Evolutionary conservation across 2,888 invertebrate genomes (phyloP).

Genomic region (Lepetodrilus schrolli): DNA sequence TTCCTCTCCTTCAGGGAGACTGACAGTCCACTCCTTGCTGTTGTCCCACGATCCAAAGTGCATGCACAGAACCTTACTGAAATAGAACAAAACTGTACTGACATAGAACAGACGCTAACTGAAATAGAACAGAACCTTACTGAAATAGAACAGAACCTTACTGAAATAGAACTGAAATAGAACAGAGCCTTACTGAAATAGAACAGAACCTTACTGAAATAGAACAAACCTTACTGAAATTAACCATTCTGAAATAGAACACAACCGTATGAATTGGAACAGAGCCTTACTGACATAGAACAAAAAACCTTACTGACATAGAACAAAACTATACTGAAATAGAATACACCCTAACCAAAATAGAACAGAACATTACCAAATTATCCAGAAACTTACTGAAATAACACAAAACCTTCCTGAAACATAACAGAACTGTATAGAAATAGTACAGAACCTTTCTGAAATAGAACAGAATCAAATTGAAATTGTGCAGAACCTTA

Average conservation of each 20-base stretch:
- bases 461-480: slow-evolving; percentile 41
- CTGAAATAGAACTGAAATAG: slow-evolving; percentile 76
- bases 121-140: background rate
- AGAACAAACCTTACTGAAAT: slow-evolving; percentile 79
- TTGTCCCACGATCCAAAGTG: slow-evolving; percentile 81
- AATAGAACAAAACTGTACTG: slow-evolving; percentile 39
- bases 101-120: too few species aligned
- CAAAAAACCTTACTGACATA: slow-evolving; percentile 79
- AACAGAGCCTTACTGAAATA: background rate
- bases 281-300: background rate
- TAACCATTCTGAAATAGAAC: slow-evolving; percentile 26
- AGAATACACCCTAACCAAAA: too few species aligned
- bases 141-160: slow-evolving; percentile 78
- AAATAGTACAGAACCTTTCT: slow-evolving; percentile 80
- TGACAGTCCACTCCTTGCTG: slow-evolving; percentile 90
- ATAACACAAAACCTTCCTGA: too few species aligned
- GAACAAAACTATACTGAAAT: slow-evolving; percentile 35
- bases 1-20: slow-evolving; percentile 87
- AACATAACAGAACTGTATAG: background rate
- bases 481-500: slow-evolving; percentile 28
- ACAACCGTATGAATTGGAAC: too few species aligned
- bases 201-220: background rate
- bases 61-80: slow-evolving; percentile 84
- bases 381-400: too few species aligned
- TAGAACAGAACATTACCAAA: background rate